Percentiles rank a stretch among this genome's conserved stretches.
Conservation (phyloP, 1,140 invertebrate genomes). For the Euborellia annulipes region DNA sequence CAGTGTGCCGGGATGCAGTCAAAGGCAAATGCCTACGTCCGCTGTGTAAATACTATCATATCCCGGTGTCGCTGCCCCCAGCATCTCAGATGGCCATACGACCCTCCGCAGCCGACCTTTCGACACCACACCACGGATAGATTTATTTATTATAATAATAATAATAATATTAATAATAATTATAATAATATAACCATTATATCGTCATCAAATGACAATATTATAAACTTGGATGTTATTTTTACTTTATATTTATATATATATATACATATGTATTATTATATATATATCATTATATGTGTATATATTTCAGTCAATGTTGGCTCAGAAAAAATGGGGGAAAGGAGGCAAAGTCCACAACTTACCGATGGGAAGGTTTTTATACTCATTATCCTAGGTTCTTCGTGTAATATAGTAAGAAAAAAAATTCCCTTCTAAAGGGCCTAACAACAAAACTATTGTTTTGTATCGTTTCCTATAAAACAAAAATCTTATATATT, state of each 20-base stretch:
- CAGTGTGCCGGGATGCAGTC: conserved; percentile 84
- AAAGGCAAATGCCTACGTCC: conserved; percentile 76
- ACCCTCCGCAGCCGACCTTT: too few relatives aligned
- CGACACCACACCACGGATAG: too few relatives aligned
- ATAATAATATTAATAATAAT: too few relatives aligned
- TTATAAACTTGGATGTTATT: too few relatives aligned
- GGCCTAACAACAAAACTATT: conserved; percentile 9
- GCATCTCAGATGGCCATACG: conserved; percentile 35
- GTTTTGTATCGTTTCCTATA: conserved; percentile 14
- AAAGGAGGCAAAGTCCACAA: conserved; percentile 1
- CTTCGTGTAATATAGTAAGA: conserved; percentile 13
- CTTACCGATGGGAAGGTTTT: conserved; percentile 10
- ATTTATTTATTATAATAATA: too few relatives aligned
- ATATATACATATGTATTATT: too few relatives aligned
- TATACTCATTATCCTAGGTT: conserved; percentile 14
- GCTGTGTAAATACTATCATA: conserved; percentile 88
- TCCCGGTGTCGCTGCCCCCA: conserved; percentile 67
- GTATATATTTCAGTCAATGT: too few relatives aligned
- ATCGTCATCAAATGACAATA: too few relatives aligned
- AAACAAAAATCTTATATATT: conserved; percentile 4
- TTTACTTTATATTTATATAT: too few relatives aligned
- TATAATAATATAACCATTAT: too few relatives aligned
- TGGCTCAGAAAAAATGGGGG: too few relatives aligned
- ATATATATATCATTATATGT: too few relatives aligned
- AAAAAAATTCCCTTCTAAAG: conserved; percentile 11